Evolutionary conservation across 2,888 invertebrate species (phyloP), one percentile per base, ranked within the genome.

Genomic region (Orchesella flavescens): DNA sequence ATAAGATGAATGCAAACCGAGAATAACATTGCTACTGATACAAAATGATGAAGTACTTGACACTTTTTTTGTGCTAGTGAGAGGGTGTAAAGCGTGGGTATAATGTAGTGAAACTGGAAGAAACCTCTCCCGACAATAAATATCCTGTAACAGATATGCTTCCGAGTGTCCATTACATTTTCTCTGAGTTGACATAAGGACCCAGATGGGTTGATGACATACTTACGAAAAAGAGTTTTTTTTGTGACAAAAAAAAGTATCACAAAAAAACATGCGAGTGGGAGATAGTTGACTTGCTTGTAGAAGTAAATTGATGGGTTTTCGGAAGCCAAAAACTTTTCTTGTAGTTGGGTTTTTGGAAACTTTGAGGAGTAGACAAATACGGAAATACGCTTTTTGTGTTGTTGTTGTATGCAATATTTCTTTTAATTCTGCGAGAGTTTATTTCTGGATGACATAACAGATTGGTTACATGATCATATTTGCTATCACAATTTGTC

Each of bases 181-280:
- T 15, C 34, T 10, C 10, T 4, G 57, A 57, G 76, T 66, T 76
- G 76, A 76, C 66, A 66, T 43, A 61, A 75, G 55, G 65, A 10
- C 75, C 76, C 76, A 55, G 66, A 66, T 76, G 57, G 57, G 43
- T 53, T 66, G 66, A 76, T 76, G 76, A 66, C 76, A 76, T 66
- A 76, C 55, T 76, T 76, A 17, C 61, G 23, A n/a, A 73, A 59
- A 17, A 44, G 44, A 15, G 34, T 34, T 34, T 34, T 34, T 34
- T 34, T 7, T 34, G n/a, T 34, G 34, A 34, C 34, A 34, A 34
- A 34, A 34, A 34, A 34, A 34, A 34, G 34, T 34, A 34, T 34
- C 34, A 34, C 7, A 34, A 34, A 34, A 34, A 34, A 34, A 7
- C 7, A 34, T 15, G 19, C 57, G 57, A 57, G n/a, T 2, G 57